These are phyloP conservation scores for Junonia oenone DNA, from an alignment of 2,888 invertebrate species.

Conservation along the genomic window DNA sequence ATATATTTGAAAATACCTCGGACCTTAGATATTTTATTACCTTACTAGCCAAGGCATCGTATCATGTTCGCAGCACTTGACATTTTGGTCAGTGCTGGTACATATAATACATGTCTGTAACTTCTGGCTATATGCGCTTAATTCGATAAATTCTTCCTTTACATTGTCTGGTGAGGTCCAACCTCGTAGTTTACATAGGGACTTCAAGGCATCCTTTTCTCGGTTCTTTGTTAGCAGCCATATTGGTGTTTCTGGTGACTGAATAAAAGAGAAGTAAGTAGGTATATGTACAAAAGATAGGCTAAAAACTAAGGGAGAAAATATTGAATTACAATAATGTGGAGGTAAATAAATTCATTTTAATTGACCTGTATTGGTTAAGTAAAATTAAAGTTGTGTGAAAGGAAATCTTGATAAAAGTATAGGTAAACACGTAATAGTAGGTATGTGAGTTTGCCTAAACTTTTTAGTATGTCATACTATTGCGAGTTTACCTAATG, in stretches of 20 bases:
- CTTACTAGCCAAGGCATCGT: conserved; percentile 53
- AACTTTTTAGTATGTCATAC: too few relatives aligned
- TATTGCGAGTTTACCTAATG: too few relatives aligned
- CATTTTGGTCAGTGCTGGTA: conserved; percentile 41
- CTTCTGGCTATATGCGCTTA: conserved; percentile 58
- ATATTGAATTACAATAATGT: too few relatives aligned
- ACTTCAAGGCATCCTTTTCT: conserved; percentile 69
- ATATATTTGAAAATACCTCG: too few relatives aligned
- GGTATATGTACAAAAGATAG: background rate
- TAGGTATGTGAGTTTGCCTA: too few relatives aligned
- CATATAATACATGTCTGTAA: conserved; percentile 58
- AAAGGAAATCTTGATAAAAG: too few relatives aligned
- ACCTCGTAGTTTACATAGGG: conserved; percentile 76
- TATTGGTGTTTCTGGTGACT: conserved; percentile 80
- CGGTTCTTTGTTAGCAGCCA: conserved; percentile 75
- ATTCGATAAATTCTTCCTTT: conserved; percentile 62
- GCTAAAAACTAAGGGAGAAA: too few relatives aligned
- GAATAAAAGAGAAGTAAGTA: background rate
- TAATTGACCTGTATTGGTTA: too few relatives aligned
- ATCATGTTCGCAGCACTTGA: conserved; percentile 49
- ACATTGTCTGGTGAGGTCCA: conserved; percentile 72
- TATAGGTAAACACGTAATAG: too few relatives aligned
- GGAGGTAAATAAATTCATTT: too few relatives aligned
- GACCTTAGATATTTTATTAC: conserved; percentile 38
- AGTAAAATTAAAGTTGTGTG: too few relatives aligned